phyloP scores from a whole-genome alignment of 2,113 vertebrate genomes.

The Apaloderma vittatum region DNA sequence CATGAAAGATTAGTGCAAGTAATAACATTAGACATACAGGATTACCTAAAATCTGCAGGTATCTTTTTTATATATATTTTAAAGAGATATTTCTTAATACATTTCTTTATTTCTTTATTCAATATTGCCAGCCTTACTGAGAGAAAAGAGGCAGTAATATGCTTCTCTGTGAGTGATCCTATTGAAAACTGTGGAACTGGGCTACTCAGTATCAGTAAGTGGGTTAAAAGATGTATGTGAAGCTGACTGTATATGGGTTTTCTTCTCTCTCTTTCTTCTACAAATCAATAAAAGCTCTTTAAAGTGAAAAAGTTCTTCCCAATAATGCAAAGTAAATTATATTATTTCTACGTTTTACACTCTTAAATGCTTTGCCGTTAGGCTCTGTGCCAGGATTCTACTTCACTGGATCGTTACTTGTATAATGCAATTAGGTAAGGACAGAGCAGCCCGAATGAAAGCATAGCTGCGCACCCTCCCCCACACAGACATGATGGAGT shows the following conservation, averaged over 20 bases:
- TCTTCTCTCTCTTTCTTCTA: background rate
- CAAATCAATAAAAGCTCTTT: constrained; percentile 42
- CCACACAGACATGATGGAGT: rapidly evolving
- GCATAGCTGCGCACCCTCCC: background rate
- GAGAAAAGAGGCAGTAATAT: background rate
- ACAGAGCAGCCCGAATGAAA: background rate
- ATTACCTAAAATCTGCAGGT: background rate
- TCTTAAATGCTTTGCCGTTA: constrained; percentile 5
- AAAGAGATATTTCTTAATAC: background rate
- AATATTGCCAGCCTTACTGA: background rate
- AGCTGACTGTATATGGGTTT: background rate
- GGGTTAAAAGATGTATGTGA: background rate
- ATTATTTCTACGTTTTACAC: background rate
- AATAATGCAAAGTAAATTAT: constrained; percentile 46
- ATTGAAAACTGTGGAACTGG: background rate
- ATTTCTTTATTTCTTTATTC: background rate
- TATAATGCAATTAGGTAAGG: background rate
- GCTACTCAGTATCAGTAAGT: background rate
- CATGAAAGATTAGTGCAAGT: background rate
- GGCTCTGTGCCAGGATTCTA: background rate
- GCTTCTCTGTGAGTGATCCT: background rate
- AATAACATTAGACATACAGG: background rate
- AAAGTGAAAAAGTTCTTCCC: constrained; percentile 25
- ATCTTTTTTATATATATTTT: background rate
- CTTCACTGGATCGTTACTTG: constrained; percentile 10